phyloP scores from a whole-genome alignment of 1,140 invertebrate genomes.

The Adoxophyes honmai region DNA sequence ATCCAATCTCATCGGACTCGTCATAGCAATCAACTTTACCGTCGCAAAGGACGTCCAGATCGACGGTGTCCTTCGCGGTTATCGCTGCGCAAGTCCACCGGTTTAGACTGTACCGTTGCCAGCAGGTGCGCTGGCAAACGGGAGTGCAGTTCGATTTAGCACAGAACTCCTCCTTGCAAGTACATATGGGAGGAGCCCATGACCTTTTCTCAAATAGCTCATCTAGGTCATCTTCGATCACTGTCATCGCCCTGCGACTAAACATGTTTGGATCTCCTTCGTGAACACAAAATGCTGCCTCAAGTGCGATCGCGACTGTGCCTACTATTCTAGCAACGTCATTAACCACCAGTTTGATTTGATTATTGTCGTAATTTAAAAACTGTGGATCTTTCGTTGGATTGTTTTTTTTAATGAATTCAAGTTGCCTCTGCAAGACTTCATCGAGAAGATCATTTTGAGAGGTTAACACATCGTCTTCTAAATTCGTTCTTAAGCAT shows the following conservation, averaged over 20 bases:
- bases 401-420: background rate
- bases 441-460: background rate
- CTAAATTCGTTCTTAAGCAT: constrained; percentile 25
- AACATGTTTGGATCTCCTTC: background rate
- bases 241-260: background rate
- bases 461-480: background rate
- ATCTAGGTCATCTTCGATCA: constrained; percentile 20
- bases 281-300: background rate
- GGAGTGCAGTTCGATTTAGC: constrained; percentile 31
- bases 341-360: background rate
- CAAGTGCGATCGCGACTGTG: background rate
- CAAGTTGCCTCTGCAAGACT: background rate
- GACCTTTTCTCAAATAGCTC: constrained; percentile 5
- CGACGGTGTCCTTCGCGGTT: constrained; percentile 27
- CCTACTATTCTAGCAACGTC: background rate
- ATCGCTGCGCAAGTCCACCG: constrained; percentile 47
- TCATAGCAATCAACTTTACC: constrained; percentile 61
- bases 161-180: constrained; percentile 36
- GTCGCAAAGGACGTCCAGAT: constrained; percentile 49
- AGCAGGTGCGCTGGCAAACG: constrained; percentile 46
- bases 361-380: no score
- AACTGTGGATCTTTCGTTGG: no score
- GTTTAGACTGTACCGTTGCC: constrained; percentile 38
- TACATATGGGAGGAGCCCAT: constrained; percentile 34
- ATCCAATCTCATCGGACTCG: constrained; percentile 51